phyloP scores from a whole-genome alignment of 2,113 vertebrate genomes.

The Cervus canadensis region DNA sequence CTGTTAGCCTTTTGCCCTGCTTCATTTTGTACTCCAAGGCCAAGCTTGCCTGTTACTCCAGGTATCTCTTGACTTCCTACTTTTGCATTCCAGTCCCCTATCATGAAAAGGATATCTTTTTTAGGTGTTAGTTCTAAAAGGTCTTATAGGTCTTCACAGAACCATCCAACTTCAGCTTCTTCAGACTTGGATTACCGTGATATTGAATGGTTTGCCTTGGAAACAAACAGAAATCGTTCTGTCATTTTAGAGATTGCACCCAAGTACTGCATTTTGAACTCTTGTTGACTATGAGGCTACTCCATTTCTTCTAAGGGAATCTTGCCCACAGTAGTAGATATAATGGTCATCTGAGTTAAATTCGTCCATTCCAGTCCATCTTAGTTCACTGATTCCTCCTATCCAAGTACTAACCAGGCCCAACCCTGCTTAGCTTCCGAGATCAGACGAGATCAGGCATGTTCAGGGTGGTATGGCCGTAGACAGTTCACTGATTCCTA shows the following conservation, averaged over 20 bases:
- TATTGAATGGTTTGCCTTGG: not conserved
- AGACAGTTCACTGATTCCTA: not conserved
- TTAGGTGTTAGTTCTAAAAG: not conserved
- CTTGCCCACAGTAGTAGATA: not conserved
- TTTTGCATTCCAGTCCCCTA: not conserved
- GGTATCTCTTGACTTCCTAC: fast-evolving
- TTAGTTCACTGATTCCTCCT: not conserved
- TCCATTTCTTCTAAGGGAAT: not conserved
- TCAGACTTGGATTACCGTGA: not conserved
- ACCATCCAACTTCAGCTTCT: not conserved
- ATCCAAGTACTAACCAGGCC: too few species aligned
- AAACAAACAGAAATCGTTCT: not conserved
- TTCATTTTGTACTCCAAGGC: not conserved
- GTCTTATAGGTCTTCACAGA: not conserved
- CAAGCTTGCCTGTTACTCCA: not conserved
- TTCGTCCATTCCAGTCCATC: not conserved
- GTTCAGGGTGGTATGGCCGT: too few species aligned
- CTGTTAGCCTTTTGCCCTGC: not conserved
- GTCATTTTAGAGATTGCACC: not conserved
- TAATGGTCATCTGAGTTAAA: not conserved
- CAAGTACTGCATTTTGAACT: fast-evolving
- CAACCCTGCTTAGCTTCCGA: too few species aligned
- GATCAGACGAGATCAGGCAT: too few species aligned
- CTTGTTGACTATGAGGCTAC: not conserved
- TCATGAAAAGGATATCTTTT: not conserved